Conservation (phyloP, 2,113 vertebrate genomes). For the Tychaedon coryphoeus region DNA sequence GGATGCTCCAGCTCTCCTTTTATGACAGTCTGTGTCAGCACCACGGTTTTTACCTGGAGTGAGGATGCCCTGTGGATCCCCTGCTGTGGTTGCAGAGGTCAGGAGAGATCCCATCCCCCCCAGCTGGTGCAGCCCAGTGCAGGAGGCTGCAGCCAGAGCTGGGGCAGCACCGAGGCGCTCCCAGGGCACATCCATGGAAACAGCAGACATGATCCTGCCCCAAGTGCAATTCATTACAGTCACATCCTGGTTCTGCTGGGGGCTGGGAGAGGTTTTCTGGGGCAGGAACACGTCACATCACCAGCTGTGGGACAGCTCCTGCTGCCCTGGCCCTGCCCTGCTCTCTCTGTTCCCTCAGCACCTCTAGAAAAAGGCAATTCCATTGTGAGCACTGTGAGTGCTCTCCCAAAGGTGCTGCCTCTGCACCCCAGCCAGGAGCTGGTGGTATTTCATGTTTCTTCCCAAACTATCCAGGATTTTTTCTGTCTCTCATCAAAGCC, state of each 20-base stretch:
- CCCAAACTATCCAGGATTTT: not conserved
- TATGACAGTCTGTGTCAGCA: not conserved
- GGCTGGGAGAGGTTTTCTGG: not conserved
- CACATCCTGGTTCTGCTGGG: not conserved
- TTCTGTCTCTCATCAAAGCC: not conserved
- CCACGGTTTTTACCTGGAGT: not conserved
- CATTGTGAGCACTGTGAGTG: accelerated
- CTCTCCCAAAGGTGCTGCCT: not conserved
- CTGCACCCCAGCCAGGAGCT: not conserved
- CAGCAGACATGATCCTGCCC: not conserved
- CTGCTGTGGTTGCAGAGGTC: accelerated
- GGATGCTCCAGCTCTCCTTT: not conserved
- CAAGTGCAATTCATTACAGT: not conserved
- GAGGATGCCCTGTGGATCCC: not conserved
- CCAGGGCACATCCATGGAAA: not conserved
- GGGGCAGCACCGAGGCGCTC: not conserved
- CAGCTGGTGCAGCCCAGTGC: not conserved
- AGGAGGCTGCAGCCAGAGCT: accelerated
- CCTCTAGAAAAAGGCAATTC: not conserved
- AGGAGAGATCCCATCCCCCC: not conserved
- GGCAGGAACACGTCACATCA: not conserved
- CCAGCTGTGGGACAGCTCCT: not conserved
- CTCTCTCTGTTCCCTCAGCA: not conserved
- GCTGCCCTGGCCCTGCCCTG: not conserved
- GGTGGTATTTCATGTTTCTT: not conserved